Evolutionary conservation across 2,888 invertebrate species (phyloP).

Genomic region (Germaria angustata): DNA sequence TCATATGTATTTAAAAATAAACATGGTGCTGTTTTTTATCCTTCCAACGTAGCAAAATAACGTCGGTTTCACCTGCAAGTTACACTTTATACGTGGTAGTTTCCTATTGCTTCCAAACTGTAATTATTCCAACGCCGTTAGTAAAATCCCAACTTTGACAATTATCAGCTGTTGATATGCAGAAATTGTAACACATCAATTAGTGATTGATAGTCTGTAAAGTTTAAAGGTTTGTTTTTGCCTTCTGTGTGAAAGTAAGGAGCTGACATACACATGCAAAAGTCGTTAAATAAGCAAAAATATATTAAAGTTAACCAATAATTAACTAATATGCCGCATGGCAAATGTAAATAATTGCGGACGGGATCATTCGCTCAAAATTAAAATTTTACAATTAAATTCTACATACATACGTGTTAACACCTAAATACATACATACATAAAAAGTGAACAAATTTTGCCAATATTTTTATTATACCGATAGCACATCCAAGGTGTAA

Average conservation of each 20-base stretch:
- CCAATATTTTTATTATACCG: neutral
- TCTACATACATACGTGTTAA: too few relatives aligned
- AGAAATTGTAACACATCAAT: constrained; percentile 33
- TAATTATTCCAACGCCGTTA: neutral
- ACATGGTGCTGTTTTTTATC: too few relatives aligned
- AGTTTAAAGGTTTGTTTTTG: constrained; percentile 38
- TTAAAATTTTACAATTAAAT: neutral
- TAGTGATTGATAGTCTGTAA: constrained; percentile 50
- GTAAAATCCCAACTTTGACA: neutral
- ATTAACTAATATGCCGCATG: constrained; percentile 37
- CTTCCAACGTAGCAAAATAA: neutral
- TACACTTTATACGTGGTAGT: too few relatives aligned
- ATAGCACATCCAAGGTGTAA: neutral
- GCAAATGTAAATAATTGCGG: constrained; percentile 18
- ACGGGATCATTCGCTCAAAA: constrained; percentile 43
- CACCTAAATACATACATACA: too few relatives aligned
- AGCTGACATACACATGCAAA: constrained; percentile 7
- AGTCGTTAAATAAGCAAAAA: constrained; percentile 39
- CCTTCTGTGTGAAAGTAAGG: neutral
- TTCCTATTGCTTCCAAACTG: constrained; percentile 1
- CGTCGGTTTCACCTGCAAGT: too few relatives aligned
- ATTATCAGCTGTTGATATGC: constrained; percentile 29
- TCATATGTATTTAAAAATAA: too few relatives aligned
- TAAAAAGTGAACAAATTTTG: too few relatives aligned
- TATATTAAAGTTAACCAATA: constrained; percentile 41